Evolutionary conservation across 1,140 invertebrate species (phyloP), one percentile per base, ranked within the genome.

Genomic region (Geopemphigus sp.): DNA sequence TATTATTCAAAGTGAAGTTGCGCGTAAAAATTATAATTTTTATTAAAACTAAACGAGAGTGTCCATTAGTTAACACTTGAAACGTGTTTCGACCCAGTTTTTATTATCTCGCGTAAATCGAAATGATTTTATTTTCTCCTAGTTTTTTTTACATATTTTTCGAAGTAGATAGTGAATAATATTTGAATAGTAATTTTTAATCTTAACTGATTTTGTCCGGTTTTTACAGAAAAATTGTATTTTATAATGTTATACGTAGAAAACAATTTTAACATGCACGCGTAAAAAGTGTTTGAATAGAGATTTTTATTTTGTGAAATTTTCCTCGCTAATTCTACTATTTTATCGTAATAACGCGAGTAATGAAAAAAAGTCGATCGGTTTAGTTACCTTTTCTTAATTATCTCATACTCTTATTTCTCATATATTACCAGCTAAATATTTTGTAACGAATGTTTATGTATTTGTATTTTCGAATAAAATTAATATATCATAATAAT

Each of bases 311-410:
- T n/a, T n/a, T n/a, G n/a, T n/a, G 39, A 45, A 11, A 45, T 64
- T 32, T 64, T 64, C 32, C 61, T 32, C 19, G 61, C 61, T 64
- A 19, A n/a, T n/a, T n/a, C n/a, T n/a, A n/a, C n/a, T n/a, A n/a
- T n/a, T n/a, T n/a, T n/a, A n/a, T n/a, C 39, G n/a, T 39, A 39
- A 66, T 45, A 39, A 66, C 39, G 17, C 22, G 12, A 26, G 32
- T 39, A 50, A 50, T 50, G 12, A 39, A 66, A 39, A 66, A 64
- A 66, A 32, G 29, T 39, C 14, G 11, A 66, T 22, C 32, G 63
- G n/a, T 66, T 66, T 66, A 39, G 63, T 66, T 45, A 32, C 11
- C 14, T 66, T 66, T 66, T 66, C 63, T 39, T 39, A 39, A 66
- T 39, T 39, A 39, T 32, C 32, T 66, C 19, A 66, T 39, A 29